Evolutionary conservation across 2,113 vertebrate genomes (phyloP).

Genomic region (Tyrannus savana): DNA sequence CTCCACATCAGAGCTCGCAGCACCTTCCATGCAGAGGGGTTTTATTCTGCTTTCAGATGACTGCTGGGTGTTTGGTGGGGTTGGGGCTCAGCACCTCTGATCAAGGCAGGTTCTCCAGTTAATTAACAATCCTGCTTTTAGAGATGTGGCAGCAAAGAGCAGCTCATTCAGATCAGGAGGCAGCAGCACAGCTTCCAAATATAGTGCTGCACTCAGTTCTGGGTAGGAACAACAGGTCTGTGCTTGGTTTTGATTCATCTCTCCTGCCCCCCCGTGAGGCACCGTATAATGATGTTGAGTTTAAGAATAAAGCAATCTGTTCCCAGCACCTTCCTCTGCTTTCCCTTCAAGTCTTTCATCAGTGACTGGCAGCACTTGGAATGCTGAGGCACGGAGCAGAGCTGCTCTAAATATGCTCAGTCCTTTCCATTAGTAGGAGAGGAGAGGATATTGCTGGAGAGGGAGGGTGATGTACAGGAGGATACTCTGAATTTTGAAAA

Average conservation of each 20-base stretch:
- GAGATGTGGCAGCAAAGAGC: neutral
- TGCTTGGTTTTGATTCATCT: constrained; percentile 3
- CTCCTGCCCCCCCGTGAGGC: neutral
- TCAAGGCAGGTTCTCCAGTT: neutral
- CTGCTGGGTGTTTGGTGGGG: neutral
- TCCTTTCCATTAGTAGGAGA: neutral
- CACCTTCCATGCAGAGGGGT: accelerated
- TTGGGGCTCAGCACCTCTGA: neutral
- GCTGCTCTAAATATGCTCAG: neutral
- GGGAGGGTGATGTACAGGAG: neutral
- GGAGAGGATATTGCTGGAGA: neutral
- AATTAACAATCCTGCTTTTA: neutral
- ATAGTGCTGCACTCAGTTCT: neutral
- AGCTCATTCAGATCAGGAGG: constrained; percentile 7
- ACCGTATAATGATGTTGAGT: neutral
- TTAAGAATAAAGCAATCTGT: constrained; percentile 14
- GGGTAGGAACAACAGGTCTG: constrained; percentile 26
- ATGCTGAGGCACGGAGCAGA: accelerated
- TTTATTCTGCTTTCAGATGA: neutral
- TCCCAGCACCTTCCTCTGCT: neutral
- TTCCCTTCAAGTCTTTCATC: neutral
- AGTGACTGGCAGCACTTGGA: neutral
- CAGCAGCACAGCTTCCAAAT: constrained; percentile 14
- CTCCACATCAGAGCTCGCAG: neutral
- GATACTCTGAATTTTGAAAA: neutral